phyloP scores from a whole-genome alignment of 2,113 vertebrate species.

The Callospermophilus lateralis region DNA sequence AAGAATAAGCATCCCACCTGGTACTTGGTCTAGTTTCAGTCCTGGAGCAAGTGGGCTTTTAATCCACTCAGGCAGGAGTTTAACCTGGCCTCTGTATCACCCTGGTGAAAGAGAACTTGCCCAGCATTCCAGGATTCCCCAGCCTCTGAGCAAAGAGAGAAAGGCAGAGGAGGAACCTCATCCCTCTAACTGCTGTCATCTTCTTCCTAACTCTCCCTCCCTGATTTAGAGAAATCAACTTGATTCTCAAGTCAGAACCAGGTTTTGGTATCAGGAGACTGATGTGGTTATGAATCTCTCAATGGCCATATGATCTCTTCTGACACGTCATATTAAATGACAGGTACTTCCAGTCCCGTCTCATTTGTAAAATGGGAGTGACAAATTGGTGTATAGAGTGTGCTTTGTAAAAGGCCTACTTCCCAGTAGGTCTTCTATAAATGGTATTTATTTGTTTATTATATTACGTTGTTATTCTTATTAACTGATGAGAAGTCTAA shows the following conservation, averaged over 20 bases:
- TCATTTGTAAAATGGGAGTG: not conserved
- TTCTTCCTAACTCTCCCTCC: not conserved
- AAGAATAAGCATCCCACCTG: not conserved
- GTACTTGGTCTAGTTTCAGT: not conserved
- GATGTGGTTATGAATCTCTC: not conserved
- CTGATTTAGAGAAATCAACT: not conserved
- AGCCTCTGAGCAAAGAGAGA: not conserved
- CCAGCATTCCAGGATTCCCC: not conserved
- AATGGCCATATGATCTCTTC: not conserved
- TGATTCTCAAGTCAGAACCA: not conserved
- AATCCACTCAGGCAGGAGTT: accelerated
- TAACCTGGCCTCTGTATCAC: slow-evolving; percentile 71
- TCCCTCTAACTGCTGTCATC: too few relatives aligned
- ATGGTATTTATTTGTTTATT: not conserved
- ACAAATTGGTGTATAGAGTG: not conserved
- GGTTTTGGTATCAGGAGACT: not conserved
- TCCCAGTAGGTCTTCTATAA: not conserved
- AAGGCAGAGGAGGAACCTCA: not conserved
- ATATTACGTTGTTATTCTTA: not conserved
- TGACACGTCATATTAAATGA: slow-evolving; percentile 22
- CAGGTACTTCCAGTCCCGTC: not conserved
- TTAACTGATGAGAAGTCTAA: not conserved
- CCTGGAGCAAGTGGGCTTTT: not conserved
- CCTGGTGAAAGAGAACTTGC: slow-evolving; percentile 37
- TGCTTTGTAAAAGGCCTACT: not conserved